Conservation (phyloP, 2,113 vertebrate species). For the Glaucomys volans region DNA sequence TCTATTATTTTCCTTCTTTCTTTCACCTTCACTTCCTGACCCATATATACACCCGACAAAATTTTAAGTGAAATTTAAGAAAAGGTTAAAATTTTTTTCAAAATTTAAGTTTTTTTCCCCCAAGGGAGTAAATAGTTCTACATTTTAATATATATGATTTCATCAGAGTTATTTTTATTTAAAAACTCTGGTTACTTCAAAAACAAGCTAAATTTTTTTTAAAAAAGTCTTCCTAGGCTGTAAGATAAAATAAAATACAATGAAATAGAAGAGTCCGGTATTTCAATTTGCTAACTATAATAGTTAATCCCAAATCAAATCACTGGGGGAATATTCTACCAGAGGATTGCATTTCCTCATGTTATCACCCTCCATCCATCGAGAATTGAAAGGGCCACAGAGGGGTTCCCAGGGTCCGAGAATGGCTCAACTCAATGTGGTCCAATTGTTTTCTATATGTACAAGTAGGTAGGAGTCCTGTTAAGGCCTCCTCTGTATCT, state of each 20-base stretch:
- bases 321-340: background rate
- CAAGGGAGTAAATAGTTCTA: background rate
- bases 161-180: background rate
- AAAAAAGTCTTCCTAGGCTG: too few relatives aligned
- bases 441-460: too few relatives aligned
- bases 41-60: background rate
- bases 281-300: background rate
- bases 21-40: background rate
- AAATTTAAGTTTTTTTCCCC: background rate
- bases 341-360: background rate
- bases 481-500: background rate
- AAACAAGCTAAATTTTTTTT: too few relatives aligned
- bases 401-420: rapidly evolving
- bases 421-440: background rate
- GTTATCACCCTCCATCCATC: background rate
- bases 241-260: background rate
- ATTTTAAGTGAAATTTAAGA: background rate
- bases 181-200: background rate
- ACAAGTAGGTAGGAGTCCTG: rapidly evolving
- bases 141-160: background rate
- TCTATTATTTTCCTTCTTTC: background rate
- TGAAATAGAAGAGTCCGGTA: background rate
- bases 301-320: background rate
- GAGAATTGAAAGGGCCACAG: rapidly evolving
- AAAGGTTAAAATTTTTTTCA: background rate